Evolutionary conservation across 2,113 vertebrate species (phyloP), one percentile per base, ranked within the genome.

Genomic region (Rhinogobius similis): DNA sequence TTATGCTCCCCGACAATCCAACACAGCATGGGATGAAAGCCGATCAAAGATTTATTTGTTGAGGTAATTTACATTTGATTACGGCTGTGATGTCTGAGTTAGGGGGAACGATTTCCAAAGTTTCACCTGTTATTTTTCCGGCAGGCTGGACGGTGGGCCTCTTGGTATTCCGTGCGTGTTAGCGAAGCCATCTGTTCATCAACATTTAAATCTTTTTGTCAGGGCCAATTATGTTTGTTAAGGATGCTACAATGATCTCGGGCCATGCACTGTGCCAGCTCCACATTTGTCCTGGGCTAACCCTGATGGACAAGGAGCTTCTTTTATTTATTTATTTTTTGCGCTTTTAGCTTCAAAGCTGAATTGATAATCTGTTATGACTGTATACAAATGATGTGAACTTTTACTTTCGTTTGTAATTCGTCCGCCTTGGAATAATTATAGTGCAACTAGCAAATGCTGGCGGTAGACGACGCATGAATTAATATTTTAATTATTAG

Each of bases 101-200:
- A 70, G 73, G 55, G 75, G 76, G 74, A 75, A 73, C 77, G 73
- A 77, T 77, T 76, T 84, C 68, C 73, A 70, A 78, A 82, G 73
- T 76, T 89, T 87, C 79, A 87, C 82, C 78, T 82, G 72, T 79
- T 84, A 46, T 69, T 87, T 88, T 77, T 81, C 55, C 70, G 38
- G 53, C 62, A 62, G 68, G 77, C 67, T 55, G 12, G 14, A 44
- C 38, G 48, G 43, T 55, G 65, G 79, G 71, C 65, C 67, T 81
- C 67, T 87, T 86, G 76, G 81, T 74, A 78, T 85, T 80, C 82
- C 70, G 72, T 55, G 68, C 18, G 44, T 73, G 69, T 81, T 82
- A 85, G 65, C 55, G 75, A 81, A 78, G 81, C 89, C 89, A 92
- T 92, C 89, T 92, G 90, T 82, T 89, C 87, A 87, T 89, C 86